phyloP scores from a whole-genome alignment of 2,113 vertebrate genomes.

The Dascyllus trimaculatus region DNA sequence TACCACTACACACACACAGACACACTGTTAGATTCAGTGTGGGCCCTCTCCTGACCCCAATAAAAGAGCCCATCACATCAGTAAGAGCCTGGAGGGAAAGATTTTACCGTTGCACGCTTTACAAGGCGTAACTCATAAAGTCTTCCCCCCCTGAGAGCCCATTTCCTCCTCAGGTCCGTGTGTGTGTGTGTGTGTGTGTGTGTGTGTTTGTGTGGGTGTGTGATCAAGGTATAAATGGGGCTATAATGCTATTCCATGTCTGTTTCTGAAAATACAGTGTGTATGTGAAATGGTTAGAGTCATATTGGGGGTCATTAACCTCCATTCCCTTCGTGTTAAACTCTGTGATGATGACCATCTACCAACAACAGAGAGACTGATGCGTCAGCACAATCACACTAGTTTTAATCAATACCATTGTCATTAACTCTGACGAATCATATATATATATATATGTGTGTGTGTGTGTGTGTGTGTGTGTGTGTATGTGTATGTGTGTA shows the following conservation, averaged over 20 bases:
- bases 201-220: slow-evolving; percentile 22
- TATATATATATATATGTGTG: too few species aligned
- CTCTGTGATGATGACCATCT: neutral
- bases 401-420: neutral
- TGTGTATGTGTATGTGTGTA: too few species aligned
- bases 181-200: slow-evolving; percentile 34
- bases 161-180: slow-evolving; percentile 62
- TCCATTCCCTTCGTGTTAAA: neutral
- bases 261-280: slow-evolving; percentile 16
- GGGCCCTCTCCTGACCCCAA: slow-evolving; percentile 69
- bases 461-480: too few species aligned
- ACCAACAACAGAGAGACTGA: slow-evolving; percentile 19
- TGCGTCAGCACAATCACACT: slow-evolving; percentile 4
- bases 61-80: slow-evolving; percentile 75
- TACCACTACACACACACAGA: slow-evolving; percentile 16
- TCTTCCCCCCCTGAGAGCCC: slow-evolving; percentile 45
- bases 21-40: slow-evolving; percentile 25
- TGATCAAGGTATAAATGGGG: slow-evolving; percentile 19
- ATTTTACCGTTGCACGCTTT: slow-evolving; percentile 64
- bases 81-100: slow-evolving; percentile 66
- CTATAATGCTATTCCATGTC: slow-evolving; percentile 19
- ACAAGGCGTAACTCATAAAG: slow-evolving; percentile 74
- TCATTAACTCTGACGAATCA: too few species aligned
- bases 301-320: slow-evolving; percentile 1
- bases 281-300: neutral